Conservation (phyloP, 2,797 vertebrate species). For the Xerus rutilus region DNA sequence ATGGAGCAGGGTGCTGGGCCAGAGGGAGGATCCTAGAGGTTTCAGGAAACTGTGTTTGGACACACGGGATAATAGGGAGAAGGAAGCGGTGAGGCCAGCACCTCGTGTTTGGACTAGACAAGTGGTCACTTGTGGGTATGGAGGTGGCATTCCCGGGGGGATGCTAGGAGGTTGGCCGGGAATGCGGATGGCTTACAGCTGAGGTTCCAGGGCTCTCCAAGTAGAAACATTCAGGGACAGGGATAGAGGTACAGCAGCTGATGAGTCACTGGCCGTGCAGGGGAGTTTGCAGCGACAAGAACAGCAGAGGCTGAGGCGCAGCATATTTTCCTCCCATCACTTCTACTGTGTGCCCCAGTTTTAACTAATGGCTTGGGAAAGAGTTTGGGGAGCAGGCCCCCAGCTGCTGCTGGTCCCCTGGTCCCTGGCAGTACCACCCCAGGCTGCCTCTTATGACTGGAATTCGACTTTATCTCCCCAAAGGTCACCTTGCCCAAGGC, state of each 20-base stretch:
- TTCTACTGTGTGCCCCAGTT: neutral
- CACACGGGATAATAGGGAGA: neutral
- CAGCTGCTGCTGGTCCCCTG: neutral
- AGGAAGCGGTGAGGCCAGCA: neutral
- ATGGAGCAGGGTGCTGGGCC: neutral
- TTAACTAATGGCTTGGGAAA: neutral
- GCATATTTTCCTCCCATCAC: neutral
- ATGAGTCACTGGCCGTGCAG: neutral
- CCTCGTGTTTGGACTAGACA: neutral
- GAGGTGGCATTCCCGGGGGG: neutral
- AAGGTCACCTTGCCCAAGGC: conserved; percentile 78
- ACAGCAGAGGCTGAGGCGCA: neutral
- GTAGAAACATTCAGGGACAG: neutral
- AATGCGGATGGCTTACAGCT: neutral
- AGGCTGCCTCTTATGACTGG: conserved; percentile 34
- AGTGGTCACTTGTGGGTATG: neutral
- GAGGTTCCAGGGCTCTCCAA: neutral
- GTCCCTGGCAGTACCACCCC: conserved; percentile 68
- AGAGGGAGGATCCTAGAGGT: neutral
- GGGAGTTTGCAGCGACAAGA: neutral
- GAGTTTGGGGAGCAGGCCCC: neutral
- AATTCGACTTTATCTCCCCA: conserved; percentile 80
- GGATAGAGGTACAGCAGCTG: neutral
- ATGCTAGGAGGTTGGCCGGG: neutral
- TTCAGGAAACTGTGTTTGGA: neutral